phyloP scores from a whole-genome alignment of 2,888 invertebrate genomes.

The Apodemia mormo region DNA sequence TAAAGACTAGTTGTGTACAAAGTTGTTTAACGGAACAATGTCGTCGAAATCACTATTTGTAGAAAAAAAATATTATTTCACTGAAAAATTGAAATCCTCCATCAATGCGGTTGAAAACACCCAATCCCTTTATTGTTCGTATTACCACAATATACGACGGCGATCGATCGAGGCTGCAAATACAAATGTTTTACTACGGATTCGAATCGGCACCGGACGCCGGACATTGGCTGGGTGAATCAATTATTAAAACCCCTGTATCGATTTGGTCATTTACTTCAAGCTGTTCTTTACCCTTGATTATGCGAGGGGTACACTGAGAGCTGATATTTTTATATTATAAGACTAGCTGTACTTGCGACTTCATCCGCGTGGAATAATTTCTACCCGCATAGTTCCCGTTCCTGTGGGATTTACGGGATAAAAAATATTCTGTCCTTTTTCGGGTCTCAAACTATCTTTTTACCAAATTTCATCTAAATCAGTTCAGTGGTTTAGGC shows the following conservation, averaged over 20 bases:
- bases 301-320: conserved; percentile 43
- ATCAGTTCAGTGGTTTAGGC: too few species aligned
- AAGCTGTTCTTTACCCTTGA: conserved; percentile 54
- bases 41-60: background rate
- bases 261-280: conserved; percentile 72
- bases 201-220: conserved; percentile 41
- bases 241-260: conserved; percentile 59
- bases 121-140: conserved; percentile 12
- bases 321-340: conserved; percentile 16
- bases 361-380: too few species aligned
- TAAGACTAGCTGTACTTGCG: too few species aligned
- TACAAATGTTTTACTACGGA: conserved; percentile 43
- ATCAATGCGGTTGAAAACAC: conserved; percentile 4
- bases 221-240: conserved; percentile 46
- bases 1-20: background rate
- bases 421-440: too few species aligned
- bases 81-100: conserved; percentile 7
- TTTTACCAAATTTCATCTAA: too few species aligned
- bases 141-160: conserved; percentile 8
- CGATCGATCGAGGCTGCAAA: conserved; percentile 40
- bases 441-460: too few species aligned
- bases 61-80: background rate
- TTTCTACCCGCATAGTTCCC: too few species aligned
- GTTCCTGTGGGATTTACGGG: too few species aligned
- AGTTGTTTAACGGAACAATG: background rate